A percentile compares a stretch with the other conserved stretches of the same genome.
These are phyloP conservation scores for Rhorus exstirpatorius DNA, from an alignment of 2,888 invertebrate species.

Conservation along the genomic window DNA sequence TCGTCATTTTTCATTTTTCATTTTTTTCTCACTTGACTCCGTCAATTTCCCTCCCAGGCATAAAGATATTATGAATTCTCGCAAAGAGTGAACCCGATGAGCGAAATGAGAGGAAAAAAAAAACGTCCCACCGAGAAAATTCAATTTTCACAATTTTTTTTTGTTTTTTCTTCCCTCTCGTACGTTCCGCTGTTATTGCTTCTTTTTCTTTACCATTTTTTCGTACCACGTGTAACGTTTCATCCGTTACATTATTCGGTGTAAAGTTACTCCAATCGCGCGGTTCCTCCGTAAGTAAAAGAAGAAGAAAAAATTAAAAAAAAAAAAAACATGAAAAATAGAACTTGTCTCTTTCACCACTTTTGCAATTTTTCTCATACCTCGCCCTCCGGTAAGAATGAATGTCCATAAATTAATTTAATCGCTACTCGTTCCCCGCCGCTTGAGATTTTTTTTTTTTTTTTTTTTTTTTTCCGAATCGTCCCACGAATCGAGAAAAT, in stretches of 20 bases:
- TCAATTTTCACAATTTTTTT: neutral
- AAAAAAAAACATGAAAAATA: conserved; percentile 13
- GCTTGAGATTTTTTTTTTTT: neutral
- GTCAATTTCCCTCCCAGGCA: neutral
- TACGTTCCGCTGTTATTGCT: neutral
- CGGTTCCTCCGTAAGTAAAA: conserved; percentile 46
- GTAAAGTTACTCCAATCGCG: conserved; percentile 46
- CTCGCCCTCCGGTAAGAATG: no score
- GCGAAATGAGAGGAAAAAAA: neutral
- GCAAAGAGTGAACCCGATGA: neutral
- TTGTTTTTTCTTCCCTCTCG: neutral
- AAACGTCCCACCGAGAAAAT: no score
- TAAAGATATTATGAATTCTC: neutral
- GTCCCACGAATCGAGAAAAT: conserved; percentile 30
- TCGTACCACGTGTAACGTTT: conserved; percentile 29
- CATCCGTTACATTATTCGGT: conserved; percentile 28
- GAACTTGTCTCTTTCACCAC: neutral
- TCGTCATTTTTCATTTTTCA: conserved; percentile 5
- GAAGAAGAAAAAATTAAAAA: neutral
- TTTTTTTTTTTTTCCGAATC: conserved; percentile 43
- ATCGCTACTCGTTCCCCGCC: neutral
- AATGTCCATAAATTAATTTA: no score
- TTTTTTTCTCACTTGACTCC: no score
- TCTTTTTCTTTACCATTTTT: conserved; percentile 20
- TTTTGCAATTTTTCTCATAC: no score